phyloP scores from a whole-genome alignment of 1,140 invertebrate genomes.

The Paramacrobiotus metropolitanus region DNA sequence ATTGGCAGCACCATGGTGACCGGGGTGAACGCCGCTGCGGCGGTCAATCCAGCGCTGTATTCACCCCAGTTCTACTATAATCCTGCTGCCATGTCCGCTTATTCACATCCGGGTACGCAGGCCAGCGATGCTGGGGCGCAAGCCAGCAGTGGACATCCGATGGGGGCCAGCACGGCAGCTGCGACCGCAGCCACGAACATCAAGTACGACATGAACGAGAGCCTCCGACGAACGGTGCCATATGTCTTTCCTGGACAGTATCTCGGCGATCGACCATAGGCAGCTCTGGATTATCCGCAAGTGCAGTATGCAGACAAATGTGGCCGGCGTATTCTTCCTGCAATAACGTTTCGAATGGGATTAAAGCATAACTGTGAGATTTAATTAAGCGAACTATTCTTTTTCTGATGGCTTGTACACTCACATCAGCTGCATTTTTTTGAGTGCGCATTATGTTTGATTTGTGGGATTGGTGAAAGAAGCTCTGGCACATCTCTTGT shows the following conservation, averaged over 20 bases:
- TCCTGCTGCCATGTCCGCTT: not conserved
- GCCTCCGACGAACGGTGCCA: not conserved
- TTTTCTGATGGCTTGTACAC: too few species aligned
- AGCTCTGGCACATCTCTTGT: too few species aligned
- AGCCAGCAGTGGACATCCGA: not conserved
- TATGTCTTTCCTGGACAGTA: slow-evolving; percentile 5
- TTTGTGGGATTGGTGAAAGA: too few species aligned
- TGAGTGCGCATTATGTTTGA: too few species aligned
- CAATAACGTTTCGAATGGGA: too few species aligned
- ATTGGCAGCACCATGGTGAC: not conserved
- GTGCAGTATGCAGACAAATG: too few species aligned
- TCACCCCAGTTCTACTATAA: not conserved
- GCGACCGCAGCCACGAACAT: too few species aligned
- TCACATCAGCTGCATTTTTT: too few species aligned
- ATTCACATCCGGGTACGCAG: not conserved
- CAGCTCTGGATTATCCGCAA: not conserved
- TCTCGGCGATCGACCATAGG: not conserved
- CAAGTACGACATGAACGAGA: not conserved
- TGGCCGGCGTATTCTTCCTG: too few species aligned
- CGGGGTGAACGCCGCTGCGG: slow-evolving; percentile 4
- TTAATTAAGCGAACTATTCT: too few species aligned
- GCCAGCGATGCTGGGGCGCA: not conserved
- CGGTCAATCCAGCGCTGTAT: too few species aligned
- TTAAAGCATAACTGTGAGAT: too few species aligned
- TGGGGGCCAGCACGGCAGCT: not conserved